These are phyloP conservation scores for Maniola jurtina DNA, from an alignment of 1,140 invertebrate species.

Conservation along the genomic window DNA sequence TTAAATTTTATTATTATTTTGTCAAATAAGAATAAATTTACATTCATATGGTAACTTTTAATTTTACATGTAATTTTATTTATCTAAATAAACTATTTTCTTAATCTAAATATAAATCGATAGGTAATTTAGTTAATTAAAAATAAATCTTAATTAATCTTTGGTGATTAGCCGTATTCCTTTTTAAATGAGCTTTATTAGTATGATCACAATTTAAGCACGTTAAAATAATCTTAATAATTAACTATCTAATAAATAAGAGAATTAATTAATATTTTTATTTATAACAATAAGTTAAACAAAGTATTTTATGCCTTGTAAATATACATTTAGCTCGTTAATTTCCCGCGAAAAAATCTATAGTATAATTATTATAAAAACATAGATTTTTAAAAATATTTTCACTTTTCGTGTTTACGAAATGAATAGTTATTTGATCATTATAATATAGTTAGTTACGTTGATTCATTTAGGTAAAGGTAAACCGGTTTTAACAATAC, in stretches of 20 bases:
- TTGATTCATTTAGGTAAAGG: neutral
- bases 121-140: constrained; percentile 7
- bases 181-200: constrained; percentile 20
- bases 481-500: neutral
- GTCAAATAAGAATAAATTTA: constrained; percentile 5
- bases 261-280: constrained; percentile 8
- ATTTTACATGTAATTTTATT: neutral
- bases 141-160: constrained; percentile 43
- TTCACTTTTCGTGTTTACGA: constrained; percentile 20
- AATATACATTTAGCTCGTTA: constrained; percentile 23
- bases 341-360: constrained; percentile 25
- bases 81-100: neutral
- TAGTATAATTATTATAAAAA: constrained; percentile 14
- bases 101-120: constrained; percentile 5
- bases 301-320: neutral
- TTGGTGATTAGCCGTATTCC: constrained; percentile 66
- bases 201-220: constrained; percentile 16
- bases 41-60: neutral
- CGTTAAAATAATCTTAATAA: neutral
- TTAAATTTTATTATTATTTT: neutral
- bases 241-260: constrained; percentile 5
- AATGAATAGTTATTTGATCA: neutral
- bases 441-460: neutral
- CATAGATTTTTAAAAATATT: constrained; percentile 5
- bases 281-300: neutral